These are phyloP conservation scores for Vanessa tameamea DNA, from an alignment of 1,140 invertebrate genomes.

Conservation along the genomic window DNA sequence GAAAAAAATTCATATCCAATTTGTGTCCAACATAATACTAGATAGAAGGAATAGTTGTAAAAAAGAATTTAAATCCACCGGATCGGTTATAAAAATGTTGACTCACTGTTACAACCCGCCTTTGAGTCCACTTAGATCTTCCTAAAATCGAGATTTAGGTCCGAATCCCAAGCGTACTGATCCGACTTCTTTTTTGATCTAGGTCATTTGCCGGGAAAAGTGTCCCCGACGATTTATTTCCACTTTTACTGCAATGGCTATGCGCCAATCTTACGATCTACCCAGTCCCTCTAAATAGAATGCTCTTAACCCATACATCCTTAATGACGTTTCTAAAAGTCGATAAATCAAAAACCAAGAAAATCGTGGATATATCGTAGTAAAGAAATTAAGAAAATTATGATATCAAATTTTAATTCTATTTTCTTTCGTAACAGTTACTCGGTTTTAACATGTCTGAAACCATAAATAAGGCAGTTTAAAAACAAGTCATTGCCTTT, in stretches of 20 bases:
- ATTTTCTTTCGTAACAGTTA: too few species aligned
- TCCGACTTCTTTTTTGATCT: constrained; percentile 66
- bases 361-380: neutral
- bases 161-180: constrained; percentile 43
- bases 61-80: constrained; percentile 12
- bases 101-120: constrained; percentile 23
- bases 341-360: neutral
- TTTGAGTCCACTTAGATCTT: constrained; percentile 44
- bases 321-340: neutral
- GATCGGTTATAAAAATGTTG: constrained; percentile 16
- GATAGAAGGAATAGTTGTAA: neutral
- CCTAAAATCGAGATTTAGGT: constrained; percentile 48
- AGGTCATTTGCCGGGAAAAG: constrained; percentile 72
- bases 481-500: too few species aligned
- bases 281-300: constrained; percentile 7
- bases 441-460: too few species aligned
- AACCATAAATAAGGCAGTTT: too few species aligned
- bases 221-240: constrained; percentile 73
- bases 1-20: too few species aligned
- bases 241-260: constrained; percentile 78
- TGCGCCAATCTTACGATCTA: constrained; percentile 62
- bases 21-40: neutral
- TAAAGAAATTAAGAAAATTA: too few species aligned
- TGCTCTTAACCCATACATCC: neutral
- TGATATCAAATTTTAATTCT: too few species aligned